A percentile compares a stretch with the other conserved stretches of the same genome.
Evolutionary conservation across 2,888 invertebrate genomes (phyloP).

Genomic region (Allacma fusca): DNA sequence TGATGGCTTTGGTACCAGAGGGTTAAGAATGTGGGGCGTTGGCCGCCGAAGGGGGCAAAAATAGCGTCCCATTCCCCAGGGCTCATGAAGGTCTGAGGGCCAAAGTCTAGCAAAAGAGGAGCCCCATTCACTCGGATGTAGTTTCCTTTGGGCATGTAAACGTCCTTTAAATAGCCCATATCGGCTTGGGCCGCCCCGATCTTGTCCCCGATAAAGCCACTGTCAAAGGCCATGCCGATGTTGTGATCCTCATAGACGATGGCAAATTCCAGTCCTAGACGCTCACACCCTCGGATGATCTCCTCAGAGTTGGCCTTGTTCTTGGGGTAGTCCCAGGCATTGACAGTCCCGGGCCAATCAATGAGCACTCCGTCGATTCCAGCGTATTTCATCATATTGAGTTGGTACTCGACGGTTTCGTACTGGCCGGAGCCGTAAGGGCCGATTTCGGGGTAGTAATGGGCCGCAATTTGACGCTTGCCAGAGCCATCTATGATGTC

Average conservation of each 20-base stretch:
- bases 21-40: slow-evolving; percentile 54
- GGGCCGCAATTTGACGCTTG: slow-evolving; percentile 54
- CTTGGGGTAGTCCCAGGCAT: slow-evolving; percentile 55
- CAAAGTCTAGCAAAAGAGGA: slow-evolving; percentile 57
- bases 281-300: slow-evolving; percentile 46
- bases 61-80: slow-evolving; percentile 53
- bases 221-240: slow-evolving; percentile 54
- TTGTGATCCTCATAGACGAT: slow-evolving; percentile 59
- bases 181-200: slow-evolving; percentile 50
- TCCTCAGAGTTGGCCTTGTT: slow-evolving; percentile 53
- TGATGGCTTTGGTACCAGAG: slow-evolving; percentile 52
- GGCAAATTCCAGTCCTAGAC: slow-evolving; percentile 54
- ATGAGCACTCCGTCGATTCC: slow-evolving; percentile 58
- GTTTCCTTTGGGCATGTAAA: slow-evolving; percentile 51
- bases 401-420: slow-evolving; percentile 52
- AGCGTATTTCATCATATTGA: slow-evolving; percentile 54
- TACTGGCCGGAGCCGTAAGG: slow-evolving; percentile 55
- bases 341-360: slow-evolving; percentile 55
- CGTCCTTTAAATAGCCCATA: slow-evolving; percentile 53
- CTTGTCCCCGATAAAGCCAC: slow-evolving; percentile 54
- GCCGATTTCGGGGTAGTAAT: slow-evolving; percentile 56
- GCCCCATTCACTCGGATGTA: slow-evolving; percentile 54
- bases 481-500: slow-evolving; percentile 50
- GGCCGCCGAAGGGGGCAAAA: slow-evolving; percentile 50
- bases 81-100: slow-evolving; percentile 53